phyloP scores from a whole-genome alignment of 1,140 invertebrate species.

The Neotoxoptera formosana region DNA sequence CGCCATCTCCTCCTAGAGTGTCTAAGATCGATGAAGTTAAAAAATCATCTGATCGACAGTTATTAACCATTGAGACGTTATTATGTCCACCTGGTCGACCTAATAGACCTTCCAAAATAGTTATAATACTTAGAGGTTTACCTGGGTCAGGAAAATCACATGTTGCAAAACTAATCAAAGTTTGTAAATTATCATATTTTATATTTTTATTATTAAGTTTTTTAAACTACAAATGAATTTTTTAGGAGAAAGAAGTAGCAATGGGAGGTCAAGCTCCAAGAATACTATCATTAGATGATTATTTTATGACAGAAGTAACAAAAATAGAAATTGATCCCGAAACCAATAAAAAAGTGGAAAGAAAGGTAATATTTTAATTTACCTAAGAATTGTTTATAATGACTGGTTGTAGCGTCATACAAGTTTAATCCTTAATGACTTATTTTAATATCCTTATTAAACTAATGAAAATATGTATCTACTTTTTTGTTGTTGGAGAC shows the following conservation, averaged over 20 bases:
- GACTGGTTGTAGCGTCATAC: neutral
- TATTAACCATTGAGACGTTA: conserved; percentile 76
- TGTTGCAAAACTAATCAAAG: conserved; percentile 87
- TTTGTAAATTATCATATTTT: conserved; percentile 63
- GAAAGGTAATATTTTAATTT: conserved; percentile 66
- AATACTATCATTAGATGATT: conserved; percentile 94
- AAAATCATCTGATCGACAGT: neutral
- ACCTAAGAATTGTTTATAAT: neutral
- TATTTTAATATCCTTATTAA: no score
- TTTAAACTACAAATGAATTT: conserved; percentile 34
- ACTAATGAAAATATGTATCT: no score
- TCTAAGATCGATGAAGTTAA: conserved; percentile 1
- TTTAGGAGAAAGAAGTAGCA: conserved; percentile 77
- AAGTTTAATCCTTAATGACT: neutral
- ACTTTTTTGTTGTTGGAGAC: no score
- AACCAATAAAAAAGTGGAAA: conserved; percentile 77
- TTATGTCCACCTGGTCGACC: conserved; percentile 76
- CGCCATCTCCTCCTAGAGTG: neutral
- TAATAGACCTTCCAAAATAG: conserved; percentile 81
- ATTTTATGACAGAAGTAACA: conserved; percentile 92
- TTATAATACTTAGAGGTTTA: conserved; percentile 87
- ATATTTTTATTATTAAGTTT: neutral
- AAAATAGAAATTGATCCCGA: conserved; percentile 75
- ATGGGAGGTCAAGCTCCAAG: conserved; percentile 81
- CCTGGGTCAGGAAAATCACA: conserved; percentile 91